These are phyloP conservation scores for Anastrepha ludens DNA, from an alignment of 1,140 invertebrate genomes.

Conservation along the genomic window DNA sequence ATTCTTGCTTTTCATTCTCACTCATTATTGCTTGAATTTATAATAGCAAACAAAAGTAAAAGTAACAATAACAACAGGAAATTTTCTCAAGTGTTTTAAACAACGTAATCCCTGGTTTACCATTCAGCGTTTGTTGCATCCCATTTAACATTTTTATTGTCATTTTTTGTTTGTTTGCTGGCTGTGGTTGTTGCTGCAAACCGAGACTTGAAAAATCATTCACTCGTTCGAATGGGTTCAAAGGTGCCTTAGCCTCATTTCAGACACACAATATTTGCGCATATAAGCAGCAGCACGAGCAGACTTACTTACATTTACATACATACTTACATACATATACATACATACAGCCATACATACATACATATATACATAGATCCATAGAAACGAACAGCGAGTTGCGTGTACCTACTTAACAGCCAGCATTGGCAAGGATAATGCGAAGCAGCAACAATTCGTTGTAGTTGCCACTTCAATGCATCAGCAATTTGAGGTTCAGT, in stretches of 20 bases:
- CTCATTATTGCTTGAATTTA: neutral
- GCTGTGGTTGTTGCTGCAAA: neutral
- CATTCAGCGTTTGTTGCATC: neutral
- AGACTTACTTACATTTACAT: too few relatives aligned
- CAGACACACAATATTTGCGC: neutral
- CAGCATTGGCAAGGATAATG: slow-evolving; percentile 30
- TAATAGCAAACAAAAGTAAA: neutral
- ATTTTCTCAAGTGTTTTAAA: neutral
- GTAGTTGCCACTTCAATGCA: neutral
- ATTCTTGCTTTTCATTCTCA: neutral
- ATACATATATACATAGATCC: neutral
- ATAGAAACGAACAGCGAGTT: neutral
- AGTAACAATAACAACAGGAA: neutral
- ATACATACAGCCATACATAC: neutral
- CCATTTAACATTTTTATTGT: neutral
- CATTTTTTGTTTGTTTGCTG: slow-evolving; percentile 10
- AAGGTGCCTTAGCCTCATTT: slow-evolving; percentile 2
- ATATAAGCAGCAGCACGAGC: too few relatives aligned
- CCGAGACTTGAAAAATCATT: neutral
- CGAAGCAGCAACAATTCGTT: neutral
- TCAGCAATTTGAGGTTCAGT: slow-evolving; percentile 18
- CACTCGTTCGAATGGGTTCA: slow-evolving; percentile 41
- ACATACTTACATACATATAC: neutral
- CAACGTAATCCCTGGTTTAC: neutral
- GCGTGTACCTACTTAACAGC: neutral